A percentile compares a stretch with the other conserved stretches of the same genome.
Conservation (phyloP, 1,140 invertebrate species). For the Brachionus plicatilis region DNA sequence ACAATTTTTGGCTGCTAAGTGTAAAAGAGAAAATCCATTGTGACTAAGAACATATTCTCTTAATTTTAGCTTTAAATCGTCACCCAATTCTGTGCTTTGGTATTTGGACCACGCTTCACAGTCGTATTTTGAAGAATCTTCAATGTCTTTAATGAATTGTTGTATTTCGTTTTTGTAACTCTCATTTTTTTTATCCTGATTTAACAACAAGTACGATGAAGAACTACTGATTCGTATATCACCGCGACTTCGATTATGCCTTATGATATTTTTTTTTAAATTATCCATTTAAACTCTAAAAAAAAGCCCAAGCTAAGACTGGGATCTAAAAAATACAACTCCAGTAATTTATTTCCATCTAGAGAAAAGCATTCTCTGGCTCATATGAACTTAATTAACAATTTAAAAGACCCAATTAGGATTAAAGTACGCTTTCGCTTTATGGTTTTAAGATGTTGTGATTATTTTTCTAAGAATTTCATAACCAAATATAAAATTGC, state of each 20-base stretch:
- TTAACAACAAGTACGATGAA: background rate
- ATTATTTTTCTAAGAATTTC: background rate
- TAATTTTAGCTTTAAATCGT: background rate
- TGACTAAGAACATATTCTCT: background rate
- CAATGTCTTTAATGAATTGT: constrained; percentile 3
- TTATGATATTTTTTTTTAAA: constrained; percentile 7
- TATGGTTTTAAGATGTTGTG: background rate
- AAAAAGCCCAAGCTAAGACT: background rate
- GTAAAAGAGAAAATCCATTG: background rate
- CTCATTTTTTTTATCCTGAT: background rate
- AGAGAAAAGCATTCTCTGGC: background rate
- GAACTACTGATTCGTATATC: background rate
- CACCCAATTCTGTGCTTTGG: background rate
- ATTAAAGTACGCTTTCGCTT: background rate
- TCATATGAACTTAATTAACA: background rate
- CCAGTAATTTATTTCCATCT: background rate
- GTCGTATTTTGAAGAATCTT: background rate
- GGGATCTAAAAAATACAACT: background rate
- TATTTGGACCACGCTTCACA: background rate
- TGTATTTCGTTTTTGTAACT: constrained; percentile 5
- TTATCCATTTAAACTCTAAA: background rate
- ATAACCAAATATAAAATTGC: background rate
- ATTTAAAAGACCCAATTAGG: background rate
- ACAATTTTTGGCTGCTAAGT: constrained; percentile 31
- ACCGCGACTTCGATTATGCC: background rate